Conservation (phyloP, 1,140 invertebrate genomes). For the Lepidostoma basale region DNA sequence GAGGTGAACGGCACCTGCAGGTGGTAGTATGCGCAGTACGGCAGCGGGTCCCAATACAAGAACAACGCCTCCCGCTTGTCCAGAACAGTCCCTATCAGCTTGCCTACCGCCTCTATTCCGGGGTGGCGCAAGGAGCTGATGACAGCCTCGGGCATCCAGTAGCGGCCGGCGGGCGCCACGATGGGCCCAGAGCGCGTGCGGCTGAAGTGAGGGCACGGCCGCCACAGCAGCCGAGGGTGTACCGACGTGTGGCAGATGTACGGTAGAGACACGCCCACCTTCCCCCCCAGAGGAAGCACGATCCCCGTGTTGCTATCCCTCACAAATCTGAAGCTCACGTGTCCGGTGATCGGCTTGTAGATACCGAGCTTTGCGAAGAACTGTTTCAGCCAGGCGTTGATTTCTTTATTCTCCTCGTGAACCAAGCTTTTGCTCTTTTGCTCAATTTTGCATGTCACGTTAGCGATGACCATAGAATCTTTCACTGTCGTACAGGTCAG, state of each 20-base stretch:
- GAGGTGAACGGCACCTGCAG: constrained; percentile 73
- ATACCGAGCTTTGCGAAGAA: constrained; percentile 70
- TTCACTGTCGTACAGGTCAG: constrained; percentile 82
- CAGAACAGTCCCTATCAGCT: constrained; percentile 69
- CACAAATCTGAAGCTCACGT: constrained; percentile 68
- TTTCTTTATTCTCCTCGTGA: constrained; percentile 69
- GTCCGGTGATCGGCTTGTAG: constrained; percentile 70
- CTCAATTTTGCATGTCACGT: constrained; percentile 77
- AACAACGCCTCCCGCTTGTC: constrained; percentile 79
- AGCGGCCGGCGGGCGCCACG: constrained; percentile 55
- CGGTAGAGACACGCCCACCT: constrained; percentile 75
- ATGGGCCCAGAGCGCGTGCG: constrained; percentile 61
- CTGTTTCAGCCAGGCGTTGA: constrained; percentile 72
- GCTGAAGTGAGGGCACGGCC: constrained; percentile 66
- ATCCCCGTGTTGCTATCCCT: constrained; percentile 56
- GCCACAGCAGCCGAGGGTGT: constrained; percentile 68
- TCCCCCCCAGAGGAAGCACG: constrained; percentile 68
- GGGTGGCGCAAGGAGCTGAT: constrained; percentile 57
- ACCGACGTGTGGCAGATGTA: constrained; percentile 76
- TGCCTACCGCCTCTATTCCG: constrained; percentile 59
- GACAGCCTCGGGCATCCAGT: constrained; percentile 62
- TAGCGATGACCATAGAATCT: constrained; percentile 74
- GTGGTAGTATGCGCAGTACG: constrained; percentile 83
- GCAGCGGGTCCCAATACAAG: constrained; percentile 80
- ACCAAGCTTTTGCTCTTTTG: constrained; percentile 68